Conservation (phyloP, 2,797 vertebrate species). For the Premnoplex brunnescens region DNA sequence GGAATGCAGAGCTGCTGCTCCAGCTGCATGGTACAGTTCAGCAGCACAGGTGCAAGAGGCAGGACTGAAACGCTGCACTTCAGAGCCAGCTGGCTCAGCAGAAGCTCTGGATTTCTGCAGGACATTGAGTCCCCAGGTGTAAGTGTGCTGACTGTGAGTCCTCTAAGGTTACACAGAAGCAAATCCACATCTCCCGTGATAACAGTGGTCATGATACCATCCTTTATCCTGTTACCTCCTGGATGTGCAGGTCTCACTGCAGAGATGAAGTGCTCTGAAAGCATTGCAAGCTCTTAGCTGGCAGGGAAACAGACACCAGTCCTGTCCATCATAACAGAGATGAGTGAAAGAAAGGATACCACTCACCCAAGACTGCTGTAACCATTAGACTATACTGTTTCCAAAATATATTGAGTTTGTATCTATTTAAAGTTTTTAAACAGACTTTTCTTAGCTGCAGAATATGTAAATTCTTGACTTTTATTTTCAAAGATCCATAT, state of each 20-base stretch:
- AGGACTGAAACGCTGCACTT: fast-evolving
- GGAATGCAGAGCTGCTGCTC: background rate
- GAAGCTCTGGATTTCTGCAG: background rate
- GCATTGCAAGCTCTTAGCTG: background rate
- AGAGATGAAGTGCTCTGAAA: background rate
- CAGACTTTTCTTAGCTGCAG: slow-evolving; percentile 26
- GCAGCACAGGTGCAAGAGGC: background rate
- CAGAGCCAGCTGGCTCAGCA: background rate
- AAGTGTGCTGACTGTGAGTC: background rate
- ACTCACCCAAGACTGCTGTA: background rate
- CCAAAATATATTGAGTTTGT: background rate
- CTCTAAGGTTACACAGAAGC: background rate
- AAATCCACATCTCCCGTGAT: background rate
- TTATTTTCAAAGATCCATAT: slow-evolving; percentile 61
- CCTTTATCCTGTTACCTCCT: background rate
- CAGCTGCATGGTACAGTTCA: background rate
- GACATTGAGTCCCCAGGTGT: background rate
- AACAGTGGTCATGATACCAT: background rate
- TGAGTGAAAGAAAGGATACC: background rate
- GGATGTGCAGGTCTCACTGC: background rate
- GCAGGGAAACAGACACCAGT: background rate
- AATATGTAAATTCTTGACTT: slow-evolving; percentile 41
- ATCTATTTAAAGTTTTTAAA: slow-evolving; percentile 40
- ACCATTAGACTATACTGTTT: background rate
- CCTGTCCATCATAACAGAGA: background rate